Evolutionary conservation across 2,113 vertebrate genomes (phyloP).

Genomic region (Octodon degus): DNA sequence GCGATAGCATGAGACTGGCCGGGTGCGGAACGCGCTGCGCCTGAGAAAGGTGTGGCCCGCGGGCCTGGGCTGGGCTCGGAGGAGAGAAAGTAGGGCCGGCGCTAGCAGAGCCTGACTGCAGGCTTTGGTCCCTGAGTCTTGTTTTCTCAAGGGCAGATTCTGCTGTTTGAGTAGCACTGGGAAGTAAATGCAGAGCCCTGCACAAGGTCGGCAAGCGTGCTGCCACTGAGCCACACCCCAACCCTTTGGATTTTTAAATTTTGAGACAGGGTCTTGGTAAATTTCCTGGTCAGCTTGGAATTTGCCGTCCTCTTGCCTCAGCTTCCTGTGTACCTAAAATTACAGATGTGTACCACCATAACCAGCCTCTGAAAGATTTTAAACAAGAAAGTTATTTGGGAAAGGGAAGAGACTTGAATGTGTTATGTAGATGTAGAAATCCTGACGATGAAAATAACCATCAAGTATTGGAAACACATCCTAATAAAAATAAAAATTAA

Average conservation of each 20-base stretch:
- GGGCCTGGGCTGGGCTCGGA: background rate
- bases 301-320: background rate
- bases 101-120: constrained; percentile 10
- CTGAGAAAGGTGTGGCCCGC: constrained; percentile 17
- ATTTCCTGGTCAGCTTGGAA: background rate
- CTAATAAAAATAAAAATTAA: background rate
- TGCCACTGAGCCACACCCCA: background rate
- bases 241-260: background rate
- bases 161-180: background rate
- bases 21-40: background rate
- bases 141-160: background rate
- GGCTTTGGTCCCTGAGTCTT: constrained; percentile 4
- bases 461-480: background rate
- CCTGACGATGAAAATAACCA: background rate
- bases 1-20: background rate
- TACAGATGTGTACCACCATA: background rate
- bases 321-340: background rate
- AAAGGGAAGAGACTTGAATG: background rate
- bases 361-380: constrained; percentile 49
- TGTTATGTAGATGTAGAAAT: background rate
- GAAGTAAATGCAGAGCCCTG: background rate
- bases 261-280: background rate
- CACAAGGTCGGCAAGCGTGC: background rate
- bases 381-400: constrained; percentile 49
- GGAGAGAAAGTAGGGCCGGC: background rate